Conservation (phyloP, 2,888 invertebrate species). For the Frankliniella fusca region DNA sequence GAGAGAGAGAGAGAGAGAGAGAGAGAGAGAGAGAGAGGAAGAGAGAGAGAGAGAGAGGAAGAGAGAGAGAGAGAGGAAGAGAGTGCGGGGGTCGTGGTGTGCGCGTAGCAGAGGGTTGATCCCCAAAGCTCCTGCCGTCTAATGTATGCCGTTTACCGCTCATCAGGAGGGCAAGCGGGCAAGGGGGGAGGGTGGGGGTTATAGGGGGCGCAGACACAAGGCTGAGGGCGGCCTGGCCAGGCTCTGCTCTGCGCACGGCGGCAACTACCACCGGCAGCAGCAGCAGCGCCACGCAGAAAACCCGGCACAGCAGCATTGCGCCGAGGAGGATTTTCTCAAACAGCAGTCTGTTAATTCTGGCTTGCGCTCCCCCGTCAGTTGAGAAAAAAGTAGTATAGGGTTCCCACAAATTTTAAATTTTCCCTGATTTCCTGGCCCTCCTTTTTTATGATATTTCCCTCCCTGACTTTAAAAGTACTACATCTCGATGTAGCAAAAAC, state of each 20-base stretch:
- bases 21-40: neutral
- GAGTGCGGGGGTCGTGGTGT: neutral
- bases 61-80: neutral
- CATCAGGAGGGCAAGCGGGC: neutral
- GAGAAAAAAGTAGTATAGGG: too few species aligned
- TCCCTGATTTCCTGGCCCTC: too few species aligned
- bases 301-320: neutral
- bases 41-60: neutral
- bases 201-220: neutral
- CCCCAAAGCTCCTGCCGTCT: constrained; percentile 18
- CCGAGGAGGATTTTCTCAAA: neutral
- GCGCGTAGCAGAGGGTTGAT: neutral
- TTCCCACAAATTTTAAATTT: too few species aligned
- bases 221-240: too few species aligned
- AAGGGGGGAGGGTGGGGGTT: neutral
- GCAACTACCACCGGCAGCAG: too few species aligned
- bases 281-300: neutral
- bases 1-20: neutral
- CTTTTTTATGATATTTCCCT: too few species aligned
- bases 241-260: too few species aligned
- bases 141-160: constrained; percentile 20
- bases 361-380: too few species aligned
- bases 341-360: too few species aligned
- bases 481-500: too few species aligned
- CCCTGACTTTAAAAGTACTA: too few species aligned